Percentiles rank a stretch among this genome's conserved stretches.
Evolutionary conservation across 92 coral and sea anemone genomes (phyloP).

Genomic region (Montipora capitata): DNA sequence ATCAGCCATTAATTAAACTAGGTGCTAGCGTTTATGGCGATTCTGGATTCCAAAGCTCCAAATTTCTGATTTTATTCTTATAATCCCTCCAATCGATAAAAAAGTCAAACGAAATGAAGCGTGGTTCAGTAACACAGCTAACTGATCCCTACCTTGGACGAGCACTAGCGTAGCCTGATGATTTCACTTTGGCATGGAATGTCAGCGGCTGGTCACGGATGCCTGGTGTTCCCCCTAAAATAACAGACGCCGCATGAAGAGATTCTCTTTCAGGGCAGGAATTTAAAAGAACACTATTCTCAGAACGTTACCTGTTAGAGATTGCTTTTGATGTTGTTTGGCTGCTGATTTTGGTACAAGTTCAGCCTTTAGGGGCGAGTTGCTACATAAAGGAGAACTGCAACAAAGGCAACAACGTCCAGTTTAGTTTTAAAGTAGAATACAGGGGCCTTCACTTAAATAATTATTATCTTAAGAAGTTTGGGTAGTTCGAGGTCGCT

Average conservation of each 20-base stretch:
- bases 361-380: constrained; percentile 96
- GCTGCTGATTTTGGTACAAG: constrained; percentile 80
- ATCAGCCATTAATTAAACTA: too few relatives aligned
- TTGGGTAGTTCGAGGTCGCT: too few relatives aligned
- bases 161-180: constrained; percentile 90
- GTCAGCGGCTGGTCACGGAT: constrained; percentile 88
- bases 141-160: constrained; percentile 77
- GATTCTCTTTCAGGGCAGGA: neutral
- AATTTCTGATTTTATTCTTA: too few relatives aligned
- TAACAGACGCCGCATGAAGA: neutral
- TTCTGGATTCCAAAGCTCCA: too few relatives aligned
- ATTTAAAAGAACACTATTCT: neutral
- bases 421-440: neutral
- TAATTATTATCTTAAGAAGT: too few relatives aligned
- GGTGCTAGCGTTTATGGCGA: too few relatives aligned
- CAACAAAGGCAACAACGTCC: neutral
- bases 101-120: too few relatives aligned
- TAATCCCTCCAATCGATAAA: too few relatives aligned
- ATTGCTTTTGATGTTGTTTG: constrained; percentile 29
- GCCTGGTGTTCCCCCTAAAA: constrained; percentile 40
- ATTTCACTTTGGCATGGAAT: constrained; percentile 93
- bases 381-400: constrained; percentile 88
- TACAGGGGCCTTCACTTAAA: too few relatives aligned
- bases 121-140: too few relatives aligned
- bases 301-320: constrained; percentile 2